Percentiles rank a stretch among this genome's conserved stretches.
phyloP scores from a whole-genome alignment of 2,113 vertebrate genomes.

The Toxotes chatareus region DNA sequence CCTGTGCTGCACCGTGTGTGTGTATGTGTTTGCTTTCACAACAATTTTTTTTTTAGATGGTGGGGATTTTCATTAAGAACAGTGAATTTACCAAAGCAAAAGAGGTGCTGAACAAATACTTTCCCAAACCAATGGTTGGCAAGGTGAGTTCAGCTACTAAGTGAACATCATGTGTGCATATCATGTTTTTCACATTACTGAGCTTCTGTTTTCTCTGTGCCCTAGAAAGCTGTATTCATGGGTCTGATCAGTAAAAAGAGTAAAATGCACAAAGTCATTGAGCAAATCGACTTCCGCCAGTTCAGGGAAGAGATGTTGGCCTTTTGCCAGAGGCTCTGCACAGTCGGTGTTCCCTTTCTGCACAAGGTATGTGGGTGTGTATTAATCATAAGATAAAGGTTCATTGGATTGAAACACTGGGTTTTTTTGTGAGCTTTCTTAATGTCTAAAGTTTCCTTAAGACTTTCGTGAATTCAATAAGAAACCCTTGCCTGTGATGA shows the following conservation, averaged over 20 bases:
- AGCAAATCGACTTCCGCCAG: slow-evolving; percentile 83
- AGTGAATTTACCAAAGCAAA: slow-evolving; percentile 88
- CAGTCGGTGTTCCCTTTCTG: slow-evolving; percentile 84
- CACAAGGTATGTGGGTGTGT: slow-evolving; percentile 79
- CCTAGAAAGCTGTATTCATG: slow-evolving; percentile 84
- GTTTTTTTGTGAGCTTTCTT: neutral
- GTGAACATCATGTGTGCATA: neutral
- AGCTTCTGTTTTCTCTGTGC: slow-evolving; percentile 30
- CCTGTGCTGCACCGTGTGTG: neutral
- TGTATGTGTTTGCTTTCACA: neutral
- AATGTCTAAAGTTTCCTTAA: neutral
- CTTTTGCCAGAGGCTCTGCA: slow-evolving; percentile 83
- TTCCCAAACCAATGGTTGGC: slow-evolving; percentile 80
- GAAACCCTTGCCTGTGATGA: neutral
- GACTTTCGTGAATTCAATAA: neutral
- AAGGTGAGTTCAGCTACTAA: slow-evolving; percentile 83
- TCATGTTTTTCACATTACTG: neutral
- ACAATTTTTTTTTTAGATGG: slow-evolving; percentile 80
- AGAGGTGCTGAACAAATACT: slow-evolving; percentile 83
- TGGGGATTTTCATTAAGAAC: slow-evolving; percentile 88
- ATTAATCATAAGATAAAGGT: neutral
- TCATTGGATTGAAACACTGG: neutral
- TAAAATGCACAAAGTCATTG: slow-evolving; percentile 81
- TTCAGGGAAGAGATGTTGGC: slow-evolving; percentile 88
- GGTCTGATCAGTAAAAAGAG: slow-evolving; percentile 84